Base-by-base conservation (phyloP, 2,888 invertebrate genomes). In the Acanthopleura granulata region DNA sequence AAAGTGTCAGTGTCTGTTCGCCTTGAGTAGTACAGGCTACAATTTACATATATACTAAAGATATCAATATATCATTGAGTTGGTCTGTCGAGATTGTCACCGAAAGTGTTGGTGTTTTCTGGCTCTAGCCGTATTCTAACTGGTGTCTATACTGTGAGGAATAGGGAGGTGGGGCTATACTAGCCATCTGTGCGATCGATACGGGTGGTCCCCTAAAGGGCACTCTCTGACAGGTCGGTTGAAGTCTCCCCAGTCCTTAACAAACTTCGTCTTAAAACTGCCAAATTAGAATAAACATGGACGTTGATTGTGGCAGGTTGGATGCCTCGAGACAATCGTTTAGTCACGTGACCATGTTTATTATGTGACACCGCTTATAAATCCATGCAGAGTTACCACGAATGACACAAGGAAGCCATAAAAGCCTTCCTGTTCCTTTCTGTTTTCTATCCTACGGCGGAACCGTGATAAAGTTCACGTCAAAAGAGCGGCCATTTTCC, bases 221-320 rank as follows among this genome's bases (percentile, higher is more conserved):
- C 40, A 40, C 40, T 6, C 40, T 40, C 40, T 40, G 40, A 40
- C 40, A 40, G 40, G 40, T 9, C 4, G 9, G 40, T 40, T 40
- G 40, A 40, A 3, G 9, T 40, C 40, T 40, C 40, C 40, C 40
- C 40, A 40, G 9, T 22, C 18, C n/a, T 57, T 57, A 57, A 57
- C 57, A 57, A 57, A 57, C 57, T 57, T 66, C 29, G 66, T 66
- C 66, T 66, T 66, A 66, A 66, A 66, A 66, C 66, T 66, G 66
- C 66, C 66, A 66, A 12, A 66, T 66, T 66, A 66, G 66, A 18
- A 66, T 66, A 66, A 66, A 66, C 66, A 66, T 27, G 25, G 66
- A 16, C 29, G 25, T 66, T 27, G 25, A 27, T 22, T 27, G 25
- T 16, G 29, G 22, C 25, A 66, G 66, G 66, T 27, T 25, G 6